phyloP scores from a whole-genome alignment of 92 coral and sea anemone species.

The Actinostola sp. region DNA sequence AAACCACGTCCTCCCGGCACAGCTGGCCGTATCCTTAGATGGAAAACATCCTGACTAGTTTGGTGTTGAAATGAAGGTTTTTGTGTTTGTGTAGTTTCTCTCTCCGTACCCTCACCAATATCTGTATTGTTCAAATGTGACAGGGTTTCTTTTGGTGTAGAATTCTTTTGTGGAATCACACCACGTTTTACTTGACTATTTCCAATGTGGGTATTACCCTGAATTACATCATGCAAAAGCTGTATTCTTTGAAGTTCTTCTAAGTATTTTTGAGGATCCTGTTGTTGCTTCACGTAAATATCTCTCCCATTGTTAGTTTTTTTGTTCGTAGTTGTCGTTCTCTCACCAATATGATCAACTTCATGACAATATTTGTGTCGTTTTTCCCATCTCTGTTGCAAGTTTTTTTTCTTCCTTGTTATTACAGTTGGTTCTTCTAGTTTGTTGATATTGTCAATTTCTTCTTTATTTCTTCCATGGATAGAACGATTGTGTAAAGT shows the following conservation, averaged over 20 bases:
- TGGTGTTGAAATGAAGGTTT: too few species aligned
- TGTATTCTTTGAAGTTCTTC: too few species aligned
- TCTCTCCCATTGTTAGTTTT: too few species aligned
- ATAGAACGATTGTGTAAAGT: constrained; percentile 4
- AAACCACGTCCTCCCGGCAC: constrained; percentile 19
- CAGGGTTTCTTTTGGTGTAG: too few species aligned
- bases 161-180: too few species aligned
- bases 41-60: not conserved
- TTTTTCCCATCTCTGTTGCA: not conserved
- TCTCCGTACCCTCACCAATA: too few species aligned
- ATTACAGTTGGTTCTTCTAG: not conserved
- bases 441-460: not conserved
- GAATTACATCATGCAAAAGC: too few species aligned
- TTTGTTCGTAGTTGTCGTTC: too few species aligned
- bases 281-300: not conserved
- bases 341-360: not conserved
- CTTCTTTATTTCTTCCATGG: not conserved
- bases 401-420: not conserved
- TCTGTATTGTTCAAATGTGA: too few species aligned
- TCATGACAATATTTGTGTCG: not conserved
- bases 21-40: constrained; percentile 1
- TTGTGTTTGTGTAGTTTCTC: too few species aligned
- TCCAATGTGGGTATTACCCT: too few species aligned
- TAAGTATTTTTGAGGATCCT: not conserved
- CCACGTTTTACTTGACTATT: too few species aligned